phyloP scores from a whole-genome alignment of 2,888 invertebrate species.

The Vesta saturnalis region DNA sequence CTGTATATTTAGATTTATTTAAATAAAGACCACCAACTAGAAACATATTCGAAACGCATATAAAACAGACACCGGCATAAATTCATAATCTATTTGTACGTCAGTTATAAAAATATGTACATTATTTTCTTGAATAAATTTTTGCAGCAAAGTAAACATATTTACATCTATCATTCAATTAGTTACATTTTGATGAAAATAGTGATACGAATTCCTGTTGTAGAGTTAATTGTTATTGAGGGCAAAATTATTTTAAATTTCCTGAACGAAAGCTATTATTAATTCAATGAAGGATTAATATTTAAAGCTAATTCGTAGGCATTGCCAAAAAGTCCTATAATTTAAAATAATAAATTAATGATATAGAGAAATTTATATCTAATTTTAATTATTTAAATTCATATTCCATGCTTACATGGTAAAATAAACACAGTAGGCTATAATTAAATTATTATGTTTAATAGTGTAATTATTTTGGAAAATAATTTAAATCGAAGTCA shows the following conservation, averaged over 20 bases:
- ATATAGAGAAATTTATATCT: background rate
- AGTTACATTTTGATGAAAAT: too few relatives aligned
- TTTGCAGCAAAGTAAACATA: too few relatives aligned
- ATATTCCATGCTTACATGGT: background rate
- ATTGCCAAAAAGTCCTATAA: background rate
- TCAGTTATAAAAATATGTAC: too few relatives aligned
- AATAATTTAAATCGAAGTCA: background rate
- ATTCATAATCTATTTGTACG: background rate
- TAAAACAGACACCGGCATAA: background rate
- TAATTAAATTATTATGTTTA: background rate
- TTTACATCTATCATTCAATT: too few relatives aligned
- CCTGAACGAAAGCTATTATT: background rate
- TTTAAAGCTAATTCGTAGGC: background rate
- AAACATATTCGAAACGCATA: too few relatives aligned
- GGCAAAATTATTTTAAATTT: too few relatives aligned
- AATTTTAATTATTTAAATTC: background rate
- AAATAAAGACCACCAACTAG: background rate
- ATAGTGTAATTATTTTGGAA: background rate
- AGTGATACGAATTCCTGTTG: background rate
- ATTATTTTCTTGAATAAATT: too few relatives aligned
- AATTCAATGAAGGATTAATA: background rate
- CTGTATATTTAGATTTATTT: background rate
- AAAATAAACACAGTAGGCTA: background rate
- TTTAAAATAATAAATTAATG: background rate
- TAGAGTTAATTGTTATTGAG: background rate